Evolutionary conservation across 1,140 invertebrate species (phyloP).

Genomic region (Trichogramma pretiosum): DNA sequence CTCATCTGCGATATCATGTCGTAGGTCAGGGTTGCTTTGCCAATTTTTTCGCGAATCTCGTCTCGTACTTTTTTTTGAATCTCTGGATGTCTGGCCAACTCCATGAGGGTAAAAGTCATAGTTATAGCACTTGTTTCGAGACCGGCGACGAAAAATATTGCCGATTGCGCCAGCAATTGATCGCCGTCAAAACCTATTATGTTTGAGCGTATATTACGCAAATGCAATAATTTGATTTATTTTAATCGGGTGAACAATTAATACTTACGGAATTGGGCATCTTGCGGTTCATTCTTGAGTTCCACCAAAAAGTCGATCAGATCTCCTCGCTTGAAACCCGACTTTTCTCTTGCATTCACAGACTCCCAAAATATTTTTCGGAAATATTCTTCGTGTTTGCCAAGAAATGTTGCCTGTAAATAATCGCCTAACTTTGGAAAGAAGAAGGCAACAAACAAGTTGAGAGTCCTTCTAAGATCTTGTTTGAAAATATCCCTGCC

Average conservation of each 20-base stretch:
- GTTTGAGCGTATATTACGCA: background rate
- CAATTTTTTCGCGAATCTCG: slow-evolving; percentile 47
- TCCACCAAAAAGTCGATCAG: background rate
- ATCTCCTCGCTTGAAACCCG: background rate
- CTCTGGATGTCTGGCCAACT: slow-evolving; percentile 33
- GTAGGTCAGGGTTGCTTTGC: slow-evolving; percentile 19
- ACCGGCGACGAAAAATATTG: slow-evolving; percentile 44
- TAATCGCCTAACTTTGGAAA: background rate
- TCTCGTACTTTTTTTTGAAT: slow-evolving; percentile 40
- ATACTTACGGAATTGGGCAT: background rate
- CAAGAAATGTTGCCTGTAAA: background rate
- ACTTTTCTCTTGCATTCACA: slow-evolving; percentile 29
- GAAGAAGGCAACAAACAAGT: background rate
- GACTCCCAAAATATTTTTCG: slow-evolving; percentile 37
- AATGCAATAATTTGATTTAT: background rate
- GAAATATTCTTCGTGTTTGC: slow-evolving; percentile 20
- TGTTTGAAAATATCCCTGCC: too few species aligned
- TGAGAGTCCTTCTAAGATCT: background rate
- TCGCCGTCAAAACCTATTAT: slow-evolving; percentile 23
- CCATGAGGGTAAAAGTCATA: slow-evolving; percentile 35
- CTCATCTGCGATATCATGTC: slow-evolving; percentile 26
- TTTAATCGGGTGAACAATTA: background rate
- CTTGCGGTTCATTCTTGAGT: background rate
- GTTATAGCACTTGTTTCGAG: slow-evolving; percentile 47
- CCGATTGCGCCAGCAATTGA: slow-evolving; percentile 26